phyloP scores from a whole-genome alignment of 2,888 invertebrate genomes.

The Torymus auratus region DNA sequence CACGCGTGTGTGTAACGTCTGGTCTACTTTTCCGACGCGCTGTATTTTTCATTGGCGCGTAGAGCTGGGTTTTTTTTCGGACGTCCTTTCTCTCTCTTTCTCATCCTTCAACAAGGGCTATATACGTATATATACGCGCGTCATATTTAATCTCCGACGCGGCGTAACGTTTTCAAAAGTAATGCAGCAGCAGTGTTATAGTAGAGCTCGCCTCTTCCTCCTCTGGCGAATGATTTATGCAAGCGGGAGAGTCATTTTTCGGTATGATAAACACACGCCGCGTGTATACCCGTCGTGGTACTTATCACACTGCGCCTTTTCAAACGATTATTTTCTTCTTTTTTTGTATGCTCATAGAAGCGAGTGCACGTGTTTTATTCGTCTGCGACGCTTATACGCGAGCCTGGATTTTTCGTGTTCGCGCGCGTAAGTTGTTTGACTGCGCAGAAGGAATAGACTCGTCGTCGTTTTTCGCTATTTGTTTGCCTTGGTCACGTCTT shows the following conservation, averaged over 20 bases:
- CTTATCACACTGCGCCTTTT: conserved; percentile 7
- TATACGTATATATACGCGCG: conserved; percentile 16
- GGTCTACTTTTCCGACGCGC: conserved; percentile 31
- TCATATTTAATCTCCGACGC: conserved; percentile 42
- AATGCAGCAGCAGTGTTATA: background rate
- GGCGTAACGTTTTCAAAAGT: conserved; percentile 43
- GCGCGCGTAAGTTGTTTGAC: too few species aligned
- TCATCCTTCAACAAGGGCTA: background rate
- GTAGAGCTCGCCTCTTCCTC: conserved; percentile 2
- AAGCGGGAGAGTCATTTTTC: conserved; percentile 36
- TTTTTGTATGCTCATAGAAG: too few species aligned
- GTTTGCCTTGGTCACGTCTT: too few species aligned
- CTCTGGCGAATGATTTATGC: conserved; percentile 49
- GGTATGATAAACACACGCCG: conserved; percentile 18
- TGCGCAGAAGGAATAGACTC: too few species aligned
- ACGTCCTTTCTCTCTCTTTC: conserved; percentile 4
- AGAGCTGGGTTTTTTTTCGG: background rate
- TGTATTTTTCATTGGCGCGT: conserved; percentile 24
- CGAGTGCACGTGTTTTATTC: too few species aligned
- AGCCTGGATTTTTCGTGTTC: too few species aligned
- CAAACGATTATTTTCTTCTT: too few species aligned
- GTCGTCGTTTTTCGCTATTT: too few species aligned
- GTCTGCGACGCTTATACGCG: too few species aligned
- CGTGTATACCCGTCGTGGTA: background rate
- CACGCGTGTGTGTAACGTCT: background rate